Evolutionary conservation across 2,888 invertebrate species (phyloP).

Genomic region (Torymus aiolomorphi): DNA sequence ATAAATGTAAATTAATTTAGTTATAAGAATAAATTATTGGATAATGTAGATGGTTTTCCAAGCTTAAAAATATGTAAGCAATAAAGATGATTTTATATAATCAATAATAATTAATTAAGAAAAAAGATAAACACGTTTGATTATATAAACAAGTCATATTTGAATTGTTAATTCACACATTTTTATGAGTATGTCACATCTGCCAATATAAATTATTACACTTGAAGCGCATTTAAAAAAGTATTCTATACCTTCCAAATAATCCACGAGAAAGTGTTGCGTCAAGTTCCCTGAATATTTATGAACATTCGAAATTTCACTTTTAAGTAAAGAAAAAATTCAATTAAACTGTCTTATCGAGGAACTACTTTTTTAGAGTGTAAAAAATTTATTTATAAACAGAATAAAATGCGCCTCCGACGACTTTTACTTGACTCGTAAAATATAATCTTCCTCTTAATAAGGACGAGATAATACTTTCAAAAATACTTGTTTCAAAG

Average conservation of each 20-base stretch:
- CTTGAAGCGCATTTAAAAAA: conserved; percentile 8
- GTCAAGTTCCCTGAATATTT: conserved; percentile 29
- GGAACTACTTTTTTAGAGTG: too few species aligned
- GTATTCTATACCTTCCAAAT: conserved; percentile 1
- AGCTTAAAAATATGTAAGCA: too few species aligned
- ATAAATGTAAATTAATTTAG: too few species aligned
- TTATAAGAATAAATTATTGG: too few species aligned
- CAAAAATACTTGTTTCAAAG: background rate
- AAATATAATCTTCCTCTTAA: conserved; percentile 16
- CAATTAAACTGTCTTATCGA: too few species aligned
- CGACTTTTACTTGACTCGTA: background rate
- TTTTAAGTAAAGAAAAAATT: conserved; percentile 7
- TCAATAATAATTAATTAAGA: too few species aligned
- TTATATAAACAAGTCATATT: too few species aligned
- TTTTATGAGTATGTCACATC: conserved; percentile 9
- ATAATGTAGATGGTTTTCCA: too few species aligned
- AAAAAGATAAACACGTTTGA: too few species aligned
- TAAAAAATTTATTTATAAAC: conserved; percentile 20
- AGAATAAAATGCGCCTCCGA: background rate
- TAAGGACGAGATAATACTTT: conserved; percentile 9
- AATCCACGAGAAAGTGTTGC: conserved; percentile 33
- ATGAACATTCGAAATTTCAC: conserved; percentile 37
- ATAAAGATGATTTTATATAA: too few species aligned
- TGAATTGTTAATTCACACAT: background rate
- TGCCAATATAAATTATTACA: background rate